Evolutionary conservation across 2,888 invertebrate genomes (phyloP).

Genomic region (Oeneis ivallda): DNA sequence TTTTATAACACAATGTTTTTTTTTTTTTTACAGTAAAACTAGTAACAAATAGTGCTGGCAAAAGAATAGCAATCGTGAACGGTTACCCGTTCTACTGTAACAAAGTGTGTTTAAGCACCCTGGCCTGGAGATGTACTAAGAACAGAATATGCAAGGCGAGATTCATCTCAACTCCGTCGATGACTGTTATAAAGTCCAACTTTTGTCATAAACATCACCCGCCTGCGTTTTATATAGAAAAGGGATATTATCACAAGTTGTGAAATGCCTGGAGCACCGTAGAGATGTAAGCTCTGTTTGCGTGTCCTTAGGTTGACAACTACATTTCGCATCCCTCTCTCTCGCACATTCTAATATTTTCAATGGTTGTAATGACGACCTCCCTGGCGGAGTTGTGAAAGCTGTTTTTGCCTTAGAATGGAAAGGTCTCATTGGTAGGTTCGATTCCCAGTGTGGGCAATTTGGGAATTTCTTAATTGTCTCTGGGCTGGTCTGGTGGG

Average conservation of each 20-base stretch:
- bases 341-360: too few species aligned
- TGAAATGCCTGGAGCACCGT: background rate
- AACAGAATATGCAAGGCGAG: conserved; percentile 41
- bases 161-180: conserved; percentile 42
- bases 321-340: too few species aligned
- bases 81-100: conserved; percentile 46
- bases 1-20: background rate
- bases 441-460: too few species aligned
- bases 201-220: conserved; percentile 70
- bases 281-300: too few species aligned
- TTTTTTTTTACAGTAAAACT: conserved; percentile 39
- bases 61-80: conserved; percentile 39
- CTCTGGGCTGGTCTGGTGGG: too few species aligned
- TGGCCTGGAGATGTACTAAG: conserved; percentile 45
- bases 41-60: conserved; percentile 38
- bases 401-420: too few species aligned
- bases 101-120: conserved; percentile 29
- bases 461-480: too few species aligned
- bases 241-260: conserved; percentile 47
- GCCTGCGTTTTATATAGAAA: conserved; percentile 42
- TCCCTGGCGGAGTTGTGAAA: too few species aligned
- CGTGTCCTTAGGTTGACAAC: too few species aligned
- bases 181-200: conserved; percentile 63
- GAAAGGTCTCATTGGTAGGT: too few species aligned
- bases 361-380: too few species aligned